phyloP scores from a whole-genome alignment of 2,888 invertebrate genomes.

The Sarcophaga subvicina region DNA sequence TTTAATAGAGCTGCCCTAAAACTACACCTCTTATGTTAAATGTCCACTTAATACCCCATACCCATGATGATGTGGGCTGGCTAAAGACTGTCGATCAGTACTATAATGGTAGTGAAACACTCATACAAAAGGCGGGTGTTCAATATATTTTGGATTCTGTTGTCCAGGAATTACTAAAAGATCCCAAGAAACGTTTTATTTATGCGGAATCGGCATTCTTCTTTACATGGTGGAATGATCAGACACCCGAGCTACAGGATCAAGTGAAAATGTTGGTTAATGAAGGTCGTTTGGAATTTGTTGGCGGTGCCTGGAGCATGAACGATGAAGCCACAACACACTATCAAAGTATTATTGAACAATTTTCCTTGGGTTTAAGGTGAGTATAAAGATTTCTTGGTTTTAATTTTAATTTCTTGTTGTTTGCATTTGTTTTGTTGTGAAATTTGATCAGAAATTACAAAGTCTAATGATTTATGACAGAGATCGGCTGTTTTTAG shows the following conservation, averaged over 20 bases:
- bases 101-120: conserved; percentile 89
- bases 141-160: conserved; percentile 96
- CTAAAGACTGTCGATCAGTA: conserved; percentile 97
- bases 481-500: no score
- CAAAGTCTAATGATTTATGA: no score
- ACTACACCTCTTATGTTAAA: conserved; percentile 86
- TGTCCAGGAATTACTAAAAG: conserved; percentile 87
- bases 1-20: conserved; percentile 85
- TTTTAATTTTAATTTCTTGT: no score
- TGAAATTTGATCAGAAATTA: no score
- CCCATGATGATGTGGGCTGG: conserved; percentile 98
- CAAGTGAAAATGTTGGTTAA: conserved; percentile 87
- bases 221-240: conserved; percentile 92
- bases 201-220: conserved; percentile 95
- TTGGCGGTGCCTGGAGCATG: conserved; percentile 93
- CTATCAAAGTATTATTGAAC: conserved; percentile 88
- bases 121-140: conserved; percentile 91
- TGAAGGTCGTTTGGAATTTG: conserved; percentile 89
- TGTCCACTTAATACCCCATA: conserved; percentile 93
- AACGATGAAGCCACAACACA: conserved; percentile 89
- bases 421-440: no score
- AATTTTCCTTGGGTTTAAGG: conserved; percentile 87
- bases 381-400: conserved; percentile 73
- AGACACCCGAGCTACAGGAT: conserved; percentile 84
- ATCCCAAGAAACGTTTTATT: conserved; percentile 91